These are phyloP conservation scores for Drosophila varians DNA, from an alignment of 1,140 invertebrate species.

Conservation along the genomic window DNA sequence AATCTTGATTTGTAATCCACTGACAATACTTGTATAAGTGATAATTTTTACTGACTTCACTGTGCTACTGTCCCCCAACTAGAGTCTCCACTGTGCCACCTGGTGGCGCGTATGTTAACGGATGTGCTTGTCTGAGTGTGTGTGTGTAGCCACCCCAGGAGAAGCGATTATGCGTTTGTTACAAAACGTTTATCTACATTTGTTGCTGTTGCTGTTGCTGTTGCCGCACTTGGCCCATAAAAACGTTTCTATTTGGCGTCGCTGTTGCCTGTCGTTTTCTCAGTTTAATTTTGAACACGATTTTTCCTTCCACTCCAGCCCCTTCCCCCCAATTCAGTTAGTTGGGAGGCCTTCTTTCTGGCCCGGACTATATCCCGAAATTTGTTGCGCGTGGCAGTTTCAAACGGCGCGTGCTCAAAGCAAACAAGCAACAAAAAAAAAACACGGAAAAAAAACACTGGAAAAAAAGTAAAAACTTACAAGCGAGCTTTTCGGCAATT, in stretches of 20 bases:
- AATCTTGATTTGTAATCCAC: too few species aligned
- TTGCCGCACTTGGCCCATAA: conserved; percentile 20
- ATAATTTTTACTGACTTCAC: too few species aligned
- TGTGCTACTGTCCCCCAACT: neutral
- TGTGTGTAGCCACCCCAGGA: conserved; percentile 56
- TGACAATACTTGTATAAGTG: too few species aligned
- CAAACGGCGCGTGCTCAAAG: conserved; percentile 70
- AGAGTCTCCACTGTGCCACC: conserved; percentile 5
- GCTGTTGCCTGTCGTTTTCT: conserved; percentile 45
- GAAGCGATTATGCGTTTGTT: conserved; percentile 74
- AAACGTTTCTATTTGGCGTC: conserved; percentile 38
- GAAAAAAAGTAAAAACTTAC: conserved; percentile 35
- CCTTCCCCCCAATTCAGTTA: neutral
- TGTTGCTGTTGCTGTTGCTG: conserved; percentile 8
- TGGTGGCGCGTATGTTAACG: conserved; percentile 1
- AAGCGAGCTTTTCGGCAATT: conserved; percentile 68
- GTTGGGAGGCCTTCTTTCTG: neutral
- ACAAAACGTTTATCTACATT: conserved; percentile 81
- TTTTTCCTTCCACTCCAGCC: conserved; percentile 32
- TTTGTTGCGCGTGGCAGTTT: conserved; percentile 73
- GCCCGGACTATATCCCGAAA: conserved; percentile 23
- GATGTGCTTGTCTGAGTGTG: conserved; percentile 44
- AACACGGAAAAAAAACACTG: conserved; percentile 9
- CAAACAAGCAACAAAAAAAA: conserved; percentile 47
- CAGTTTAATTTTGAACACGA: conserved; percentile 72